These are phyloP conservation scores for Brachionus koreanus DNA, from an alignment of 1,140 invertebrate genomes.

Conservation along the genomic window DNA sequence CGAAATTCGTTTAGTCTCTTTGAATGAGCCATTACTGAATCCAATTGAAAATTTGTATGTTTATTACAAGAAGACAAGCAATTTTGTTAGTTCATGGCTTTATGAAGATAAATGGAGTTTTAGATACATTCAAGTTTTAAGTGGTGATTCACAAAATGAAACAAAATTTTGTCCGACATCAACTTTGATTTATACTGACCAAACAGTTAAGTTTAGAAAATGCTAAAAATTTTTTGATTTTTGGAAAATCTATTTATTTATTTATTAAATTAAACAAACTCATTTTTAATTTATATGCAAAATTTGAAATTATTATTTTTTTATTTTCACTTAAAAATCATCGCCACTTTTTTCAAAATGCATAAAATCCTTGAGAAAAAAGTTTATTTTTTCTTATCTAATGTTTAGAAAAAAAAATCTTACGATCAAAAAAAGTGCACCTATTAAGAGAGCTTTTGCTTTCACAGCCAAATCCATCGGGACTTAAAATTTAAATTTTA, in stretches of 20 bases:
- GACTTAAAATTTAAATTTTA: conserved; percentile 51
- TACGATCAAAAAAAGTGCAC: conserved; percentile 63
- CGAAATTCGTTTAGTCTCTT: conserved; percentile 33
- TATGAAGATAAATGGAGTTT: conserved; percentile 39
- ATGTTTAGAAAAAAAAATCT: conserved; percentile 45
- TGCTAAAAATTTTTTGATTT: conserved; percentile 29
- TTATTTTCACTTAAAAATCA: conserved; percentile 12
- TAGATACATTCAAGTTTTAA: not conserved
- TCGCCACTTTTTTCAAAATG: conserved; percentile 48
- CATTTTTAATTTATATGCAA: conserved; percentile 8
- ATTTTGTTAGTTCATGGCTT: conserved; percentile 18
- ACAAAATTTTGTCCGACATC: conserved; percentile 15
- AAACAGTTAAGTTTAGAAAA: conserved; percentile 40
- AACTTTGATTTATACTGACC: not conserved
- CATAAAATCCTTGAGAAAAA: conserved; percentile 49
- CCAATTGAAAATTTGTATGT: not conserved
- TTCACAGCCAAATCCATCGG: conserved; percentile 73
- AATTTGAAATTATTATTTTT: not conserved
- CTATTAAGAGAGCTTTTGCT: conserved; percentile 74
- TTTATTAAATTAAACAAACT: conserved; percentile 14
- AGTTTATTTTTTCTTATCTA: not conserved
- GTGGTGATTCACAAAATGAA: not conserved
- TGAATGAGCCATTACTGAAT: not conserved
- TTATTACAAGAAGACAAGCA: not conserved
- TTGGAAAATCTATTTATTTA: not conserved